phyloP scores from a whole-genome alignment of 2,888 invertebrate genomes.

The Disparrhopalites patrizii region DNA sequence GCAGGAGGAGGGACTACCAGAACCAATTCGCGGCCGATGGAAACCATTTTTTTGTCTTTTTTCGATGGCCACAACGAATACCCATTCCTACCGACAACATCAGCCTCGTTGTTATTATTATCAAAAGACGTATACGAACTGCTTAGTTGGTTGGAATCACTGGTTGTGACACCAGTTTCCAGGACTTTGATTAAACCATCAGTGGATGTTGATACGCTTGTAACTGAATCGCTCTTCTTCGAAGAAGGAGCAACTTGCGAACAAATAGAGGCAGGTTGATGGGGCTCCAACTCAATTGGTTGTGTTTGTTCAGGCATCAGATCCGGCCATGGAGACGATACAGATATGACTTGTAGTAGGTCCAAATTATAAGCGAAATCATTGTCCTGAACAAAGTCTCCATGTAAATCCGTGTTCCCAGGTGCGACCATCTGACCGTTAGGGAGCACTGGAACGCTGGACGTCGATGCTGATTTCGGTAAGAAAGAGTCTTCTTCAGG shows the following conservation, averaged over 20 bases:
- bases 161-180: background rate
- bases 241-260: no score
- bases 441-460: no score
- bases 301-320: background rate
- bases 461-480: no score
- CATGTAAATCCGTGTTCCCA: background rate
- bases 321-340: background rate
- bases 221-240: background rate
- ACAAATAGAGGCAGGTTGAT: no score
- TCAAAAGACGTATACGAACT: background rate
- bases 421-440: no score
- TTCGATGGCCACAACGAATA: no score
- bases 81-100: background rate
- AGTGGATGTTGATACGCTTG: background rate
- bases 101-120: background rate
- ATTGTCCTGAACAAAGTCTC: background rate
- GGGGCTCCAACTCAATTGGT: background rate
- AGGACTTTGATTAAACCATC: background rate
- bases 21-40: background rate
- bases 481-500: no score
- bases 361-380: background rate
- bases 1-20: background rate
- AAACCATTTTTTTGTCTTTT: background rate
- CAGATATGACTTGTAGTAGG: background rate
- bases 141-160: background rate